A percentile compares a stretch with the other conserved stretches of the same genome.
phyloP scores from a whole-genome alignment of 2,888 invertebrate genomes.

The Lymantria monacha region DNA sequence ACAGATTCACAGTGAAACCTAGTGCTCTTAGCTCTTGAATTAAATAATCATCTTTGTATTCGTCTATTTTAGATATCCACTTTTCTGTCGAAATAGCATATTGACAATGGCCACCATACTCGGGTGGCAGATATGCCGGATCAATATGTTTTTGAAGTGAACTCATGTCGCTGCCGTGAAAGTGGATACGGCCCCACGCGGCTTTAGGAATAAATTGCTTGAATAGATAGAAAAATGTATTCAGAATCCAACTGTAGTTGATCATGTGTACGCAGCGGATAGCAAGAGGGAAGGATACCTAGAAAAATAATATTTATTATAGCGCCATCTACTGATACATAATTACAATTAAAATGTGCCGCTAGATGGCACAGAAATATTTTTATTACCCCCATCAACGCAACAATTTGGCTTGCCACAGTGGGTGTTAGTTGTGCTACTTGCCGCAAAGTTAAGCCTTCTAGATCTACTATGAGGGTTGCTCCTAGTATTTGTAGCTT shows the following conservation, averaged over 20 bases:
- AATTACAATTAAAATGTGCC: neutral
- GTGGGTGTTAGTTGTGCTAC: slow-evolving; percentile 61
- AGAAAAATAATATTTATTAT: slow-evolving; percentile 25
- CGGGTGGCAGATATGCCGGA: slow-evolving; percentile 60
- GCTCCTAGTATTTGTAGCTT: slow-evolving; percentile 70
- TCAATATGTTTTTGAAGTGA: slow-evolving; percentile 65
- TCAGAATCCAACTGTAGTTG: slow-evolving; percentile 90
- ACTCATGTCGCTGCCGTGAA: slow-evolving; percentile 63
- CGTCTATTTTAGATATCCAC: slow-evolving; percentile 81
- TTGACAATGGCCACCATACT: slow-evolving; percentile 72
- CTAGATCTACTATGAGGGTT: slow-evolving; percentile 69
- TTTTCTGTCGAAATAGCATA: slow-evolving; percentile 84
- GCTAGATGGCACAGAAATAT: slow-evolving; percentile 13
- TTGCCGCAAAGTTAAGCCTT: slow-evolving; percentile 60
- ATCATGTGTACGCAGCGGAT: slow-evolving; percentile 88
- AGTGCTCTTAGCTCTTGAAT: slow-evolving; percentile 83
- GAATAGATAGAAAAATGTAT: slow-evolving; percentile 88
- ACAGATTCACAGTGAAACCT: slow-evolving; percentile 72
- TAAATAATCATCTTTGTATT: slow-evolving; percentile 76
- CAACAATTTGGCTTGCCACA: slow-evolving; percentile 65
- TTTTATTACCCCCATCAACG: slow-evolving; percentile 64
- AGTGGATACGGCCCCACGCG: slow-evolving; percentile 80
- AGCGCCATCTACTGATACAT: slow-evolving; percentile 1
- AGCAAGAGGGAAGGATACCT: slow-evolving; percentile 88
- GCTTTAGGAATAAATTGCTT: slow-evolving; percentile 87